Percentiles rank a stretch among this genome's conserved stretches.
phyloP scores from a whole-genome alignment of 2,888 invertebrate species.

The Uropetala carovei region DNA sequence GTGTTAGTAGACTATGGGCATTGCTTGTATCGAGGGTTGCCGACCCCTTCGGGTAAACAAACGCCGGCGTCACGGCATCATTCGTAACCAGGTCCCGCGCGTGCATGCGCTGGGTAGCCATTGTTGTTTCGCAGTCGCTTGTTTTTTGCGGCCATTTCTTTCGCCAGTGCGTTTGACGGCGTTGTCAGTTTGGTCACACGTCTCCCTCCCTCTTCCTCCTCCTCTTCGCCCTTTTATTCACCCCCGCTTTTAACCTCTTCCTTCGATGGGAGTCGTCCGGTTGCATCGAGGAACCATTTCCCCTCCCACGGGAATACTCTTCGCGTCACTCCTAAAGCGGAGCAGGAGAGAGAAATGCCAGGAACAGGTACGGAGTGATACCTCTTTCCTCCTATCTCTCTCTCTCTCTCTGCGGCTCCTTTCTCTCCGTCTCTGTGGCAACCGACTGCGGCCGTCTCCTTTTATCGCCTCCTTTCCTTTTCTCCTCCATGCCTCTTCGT shows the following conservation, averaged over 20 bases:
- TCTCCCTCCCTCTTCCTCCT: neutral
- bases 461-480: neutral
- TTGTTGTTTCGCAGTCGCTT: neutral
- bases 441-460: neutral
- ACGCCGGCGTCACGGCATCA: neutral
- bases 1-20: neutral
- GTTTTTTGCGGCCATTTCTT: neutral
- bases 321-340: neutral
- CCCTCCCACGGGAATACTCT: no score
- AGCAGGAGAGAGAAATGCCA: neutral
- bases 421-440: neutral
- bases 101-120: neutral
- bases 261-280: neutral
- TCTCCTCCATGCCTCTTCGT: neutral
- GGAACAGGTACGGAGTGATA: slow-evolving; percentile 19
- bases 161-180: neutral
- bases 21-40: neutral
- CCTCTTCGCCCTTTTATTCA: neutral
- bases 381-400: neutral
- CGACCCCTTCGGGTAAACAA: slow-evolving; percentile 17
- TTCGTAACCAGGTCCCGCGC: slow-evolving; percentile 13
- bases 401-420: neutral
- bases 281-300: no score
- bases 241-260: neutral
- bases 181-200: slow-evolving; percentile 10